Percentiles rank a stretch among this genome's conserved stretches.
Conservation (phyloP, 2,888 invertebrate genomes). For the Drosophila mimica region DNA sequence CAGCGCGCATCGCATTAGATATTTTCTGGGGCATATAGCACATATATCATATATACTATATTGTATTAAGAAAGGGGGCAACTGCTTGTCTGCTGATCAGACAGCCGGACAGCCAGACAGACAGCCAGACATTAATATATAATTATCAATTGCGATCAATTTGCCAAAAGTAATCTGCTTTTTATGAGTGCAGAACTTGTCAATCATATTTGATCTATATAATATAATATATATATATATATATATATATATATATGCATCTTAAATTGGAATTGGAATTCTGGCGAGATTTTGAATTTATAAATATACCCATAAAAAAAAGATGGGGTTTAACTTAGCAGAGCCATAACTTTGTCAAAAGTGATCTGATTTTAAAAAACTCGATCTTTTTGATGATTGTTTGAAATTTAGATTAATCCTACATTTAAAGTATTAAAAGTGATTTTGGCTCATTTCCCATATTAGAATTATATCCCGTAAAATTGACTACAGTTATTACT, state of each 20-base stretch:
- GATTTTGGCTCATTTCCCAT: rapidly evolving
- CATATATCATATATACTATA: not conserved
- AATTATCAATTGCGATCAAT: conserved; percentile 30
- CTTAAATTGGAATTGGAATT: not conserved
- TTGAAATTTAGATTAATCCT: not conserved
- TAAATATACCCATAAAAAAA: too few species aligned
- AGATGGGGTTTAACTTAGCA: too few species aligned
- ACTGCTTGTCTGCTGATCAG: conserved; percentile 7
- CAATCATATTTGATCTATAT: not conserved
- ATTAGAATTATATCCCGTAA: not conserved
- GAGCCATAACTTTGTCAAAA: too few species aligned
- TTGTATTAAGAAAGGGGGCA: not conserved
- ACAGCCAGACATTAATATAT: conserved; percentile 36
- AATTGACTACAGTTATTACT: rapidly evolving
- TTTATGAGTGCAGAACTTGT: not conserved
- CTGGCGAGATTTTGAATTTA: too few species aligned
- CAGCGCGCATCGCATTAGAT: conserved; percentile 18
- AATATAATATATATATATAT: not conserved
- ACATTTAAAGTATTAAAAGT: not conserved
- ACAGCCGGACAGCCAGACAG: conserved; percentile 16
- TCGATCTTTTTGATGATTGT: too few species aligned
- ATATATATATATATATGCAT: not conserved
- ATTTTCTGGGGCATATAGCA: not conserved
- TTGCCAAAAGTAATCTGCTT: not conserved
- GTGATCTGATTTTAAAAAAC: too few species aligned